phyloP scores from a whole-genome alignment of 2,797 vertebrate genomes.

The Limnodromus scolopaceus region DNA sequence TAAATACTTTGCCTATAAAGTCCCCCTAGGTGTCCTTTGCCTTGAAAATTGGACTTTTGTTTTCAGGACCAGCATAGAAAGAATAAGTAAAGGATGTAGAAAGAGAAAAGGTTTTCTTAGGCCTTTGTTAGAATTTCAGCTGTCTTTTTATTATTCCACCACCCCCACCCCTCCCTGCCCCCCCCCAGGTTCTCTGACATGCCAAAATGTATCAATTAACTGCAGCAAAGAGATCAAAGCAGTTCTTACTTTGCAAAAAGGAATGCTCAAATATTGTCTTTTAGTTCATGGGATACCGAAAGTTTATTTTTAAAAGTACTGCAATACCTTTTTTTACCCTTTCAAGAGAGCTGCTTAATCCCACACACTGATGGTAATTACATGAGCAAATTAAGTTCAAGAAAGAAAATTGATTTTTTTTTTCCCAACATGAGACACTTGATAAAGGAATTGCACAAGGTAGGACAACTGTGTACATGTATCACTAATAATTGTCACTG shows the following conservation, averaged over 20 bases:
- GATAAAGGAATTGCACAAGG: not conserved
- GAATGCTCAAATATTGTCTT: not conserved
- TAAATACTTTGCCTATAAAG: not conserved
- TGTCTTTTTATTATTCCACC: not conserved
- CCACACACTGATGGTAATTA: not conserved
- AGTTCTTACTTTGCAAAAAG: not conserved
- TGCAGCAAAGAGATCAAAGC: not conserved
- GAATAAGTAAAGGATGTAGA: not conserved
- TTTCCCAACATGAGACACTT: not conserved
- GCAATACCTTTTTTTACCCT: not conserved
- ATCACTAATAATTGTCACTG: not conserved
- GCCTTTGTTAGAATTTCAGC: conserved; percentile 17
- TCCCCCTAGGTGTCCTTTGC: not conserved
- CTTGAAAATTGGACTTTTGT: conserved; percentile 11
- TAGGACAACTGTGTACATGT: not conserved
- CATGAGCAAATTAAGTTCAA: not conserved
- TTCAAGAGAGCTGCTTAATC: not conserved
- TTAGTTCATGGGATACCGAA: not conserved
- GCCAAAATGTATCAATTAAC: conserved; percentile 26
- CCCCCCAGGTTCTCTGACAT: not conserved
- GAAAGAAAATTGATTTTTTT: not conserved
- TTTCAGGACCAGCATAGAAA: not conserved
- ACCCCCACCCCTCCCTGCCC: too few relatives aligned
- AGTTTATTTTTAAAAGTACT: not conserved
- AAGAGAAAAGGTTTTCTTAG: conserved; percentile 1